These are phyloP conservation scores for Numida meleagris DNA, from an alignment of 2,113 vertebrate genomes.

Conservation along the genomic window DNA sequence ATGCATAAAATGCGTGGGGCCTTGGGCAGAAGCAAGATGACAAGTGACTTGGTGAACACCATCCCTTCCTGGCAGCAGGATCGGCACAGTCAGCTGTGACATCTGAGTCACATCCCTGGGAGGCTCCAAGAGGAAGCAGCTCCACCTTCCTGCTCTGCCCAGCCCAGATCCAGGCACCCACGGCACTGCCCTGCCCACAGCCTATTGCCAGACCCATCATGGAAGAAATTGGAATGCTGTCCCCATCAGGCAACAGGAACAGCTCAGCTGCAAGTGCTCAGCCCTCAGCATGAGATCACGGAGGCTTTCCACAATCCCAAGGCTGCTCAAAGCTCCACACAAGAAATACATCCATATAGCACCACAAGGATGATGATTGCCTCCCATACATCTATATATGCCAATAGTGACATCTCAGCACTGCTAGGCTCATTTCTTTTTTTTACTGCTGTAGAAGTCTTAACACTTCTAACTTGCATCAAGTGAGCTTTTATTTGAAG, in stretches of 20 bases:
- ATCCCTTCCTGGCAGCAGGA: slow-evolving; percentile 55
- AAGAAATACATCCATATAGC: neutral
- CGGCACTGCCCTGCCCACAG: neutral
- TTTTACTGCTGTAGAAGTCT: neutral
- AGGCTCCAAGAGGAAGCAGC: slow-evolving; percentile 13
- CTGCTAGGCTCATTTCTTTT: neutral
- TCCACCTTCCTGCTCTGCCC: slow-evolving; percentile 60
- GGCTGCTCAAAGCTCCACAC: neutral
- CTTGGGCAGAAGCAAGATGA: slow-evolving; percentile 31
- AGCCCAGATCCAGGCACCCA: neutral
- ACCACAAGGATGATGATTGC: neutral
- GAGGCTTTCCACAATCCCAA: neutral
- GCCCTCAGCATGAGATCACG: slow-evolving; percentile 1
- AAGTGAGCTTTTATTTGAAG: slow-evolving; percentile 3
- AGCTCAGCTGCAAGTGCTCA: neutral
- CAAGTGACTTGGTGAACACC: neutral
- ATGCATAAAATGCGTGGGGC: neutral
- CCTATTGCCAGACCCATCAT: slow-evolving; percentile 1
- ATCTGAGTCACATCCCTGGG: slow-evolving; percentile 53
- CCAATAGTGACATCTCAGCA: neutral
- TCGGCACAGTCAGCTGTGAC: slow-evolving; percentile 40
- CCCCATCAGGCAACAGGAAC: neutral
- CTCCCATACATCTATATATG: neutral
- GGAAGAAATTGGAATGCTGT: neutral
- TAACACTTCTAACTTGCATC: neutral